Evolutionary conservation across 2,113 vertebrate genomes (phyloP).

Genomic region (Triplophysa rosa): DNA sequence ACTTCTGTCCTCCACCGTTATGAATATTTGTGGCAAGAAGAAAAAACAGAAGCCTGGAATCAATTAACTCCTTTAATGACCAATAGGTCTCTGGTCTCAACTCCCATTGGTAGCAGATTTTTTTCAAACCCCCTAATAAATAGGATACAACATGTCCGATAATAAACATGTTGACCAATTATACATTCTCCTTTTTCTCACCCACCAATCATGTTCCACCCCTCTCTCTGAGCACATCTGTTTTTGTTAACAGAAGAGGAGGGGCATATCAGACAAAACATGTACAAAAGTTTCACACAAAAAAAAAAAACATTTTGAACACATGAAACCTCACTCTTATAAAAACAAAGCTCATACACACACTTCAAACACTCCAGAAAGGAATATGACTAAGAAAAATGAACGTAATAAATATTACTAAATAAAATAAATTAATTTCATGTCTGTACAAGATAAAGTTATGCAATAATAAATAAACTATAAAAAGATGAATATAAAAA

Average conservation of each 20-base stretch:
- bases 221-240: not conserved
- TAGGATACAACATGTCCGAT: constrained; percentile 64
- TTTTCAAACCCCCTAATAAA: constrained; percentile 53
- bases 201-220: constrained; percentile 7
- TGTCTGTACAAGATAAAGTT: constrained; percentile 70
- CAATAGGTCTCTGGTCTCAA: constrained; percentile 70
- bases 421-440: constrained; percentile 69
- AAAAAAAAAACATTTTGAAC: constrained; percentile 43
- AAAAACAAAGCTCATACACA: constrained; percentile 17
- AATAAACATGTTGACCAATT: constrained; percentile 68
- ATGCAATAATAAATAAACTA: constrained; percentile 49
- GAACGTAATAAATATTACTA: constrained; percentile 59
- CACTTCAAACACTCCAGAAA: constrained; percentile 39
- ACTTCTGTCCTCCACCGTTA: no score
- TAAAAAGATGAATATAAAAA: constrained; percentile 47
- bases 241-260: constrained; percentile 48
- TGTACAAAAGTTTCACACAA: constrained; percentile 47
- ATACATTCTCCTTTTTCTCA: constrained; percentile 44
- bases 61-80: constrained; percentile 73
- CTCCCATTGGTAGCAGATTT: constrained; percentile 63
- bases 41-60: constrained; percentile 53
- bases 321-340: constrained; percentile 47
- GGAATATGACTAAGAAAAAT: constrained; percentile 48
- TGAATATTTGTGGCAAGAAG: no score
- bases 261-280: constrained; percentile 51